Evolutionary conservation across 2,888 invertebrate species (phyloP), one percentile per base, ranked within the genome.

Genomic region (Conistra vaccinii): DNA sequence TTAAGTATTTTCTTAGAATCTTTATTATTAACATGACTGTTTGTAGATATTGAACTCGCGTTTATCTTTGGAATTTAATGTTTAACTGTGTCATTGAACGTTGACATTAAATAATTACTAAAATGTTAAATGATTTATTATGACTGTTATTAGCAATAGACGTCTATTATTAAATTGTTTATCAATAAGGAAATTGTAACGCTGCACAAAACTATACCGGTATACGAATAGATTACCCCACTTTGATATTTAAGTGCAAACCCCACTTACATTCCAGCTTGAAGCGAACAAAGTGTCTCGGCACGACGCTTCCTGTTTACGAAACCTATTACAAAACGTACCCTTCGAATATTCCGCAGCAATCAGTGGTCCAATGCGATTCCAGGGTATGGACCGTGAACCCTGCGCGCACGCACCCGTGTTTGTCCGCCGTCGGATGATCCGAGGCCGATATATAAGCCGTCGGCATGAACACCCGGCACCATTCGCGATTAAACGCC

Each of bases 361-460:
- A 92, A 92, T 92, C 86, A 86, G 85, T 85, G 87, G 70, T 82
- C 92, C 91, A 92, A 93, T 92, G 92, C 91, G 91, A 91, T 90
- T 95, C 95, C 96, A 94, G 96, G 94, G 94, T 92, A 91, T 80
- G 85, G 94, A 93, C 96, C 96, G 93, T 96, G 96, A 96, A 96
- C 96, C 94, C 94, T 88, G 92, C 91, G 93, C 93, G 89, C 90
- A 91, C 94, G 93, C 91, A 91, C 90, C 87, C 89, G 89, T 91
- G 92, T 93, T 92, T 92, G 92, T 92, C 88, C 90, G 93, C 91
- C 90, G 94, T 92, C 94, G 94, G 95, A 95, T 94, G 95, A 94
- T 92, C 92, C 96, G 96, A 96, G 96, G 96, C 95, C 95, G 94
- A 93, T 96, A 96, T 96, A 96, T 95, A 96, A 96, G 91, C 91